phyloP scores from a whole-genome alignment of 2,888 invertebrate genomes.

The Drosophila mayaguana region DNA sequence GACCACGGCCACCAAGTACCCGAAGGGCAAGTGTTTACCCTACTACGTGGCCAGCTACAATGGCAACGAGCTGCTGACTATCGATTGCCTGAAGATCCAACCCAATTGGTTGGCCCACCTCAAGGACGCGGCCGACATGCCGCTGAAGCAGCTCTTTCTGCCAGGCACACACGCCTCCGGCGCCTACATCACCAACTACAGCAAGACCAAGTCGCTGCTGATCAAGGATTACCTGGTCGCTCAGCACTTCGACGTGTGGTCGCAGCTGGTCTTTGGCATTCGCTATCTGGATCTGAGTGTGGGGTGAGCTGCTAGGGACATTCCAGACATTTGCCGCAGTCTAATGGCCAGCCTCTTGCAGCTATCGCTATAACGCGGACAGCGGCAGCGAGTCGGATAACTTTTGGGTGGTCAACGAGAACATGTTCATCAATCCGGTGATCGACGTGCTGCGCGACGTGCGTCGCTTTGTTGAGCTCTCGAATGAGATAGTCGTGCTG shows the following conservation, averaged over 20 bases:
- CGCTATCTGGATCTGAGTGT: conserved; percentile 93
- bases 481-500: conserved; percentile 91
- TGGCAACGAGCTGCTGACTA: conserved; percentile 87
- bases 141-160: conserved; percentile 82
- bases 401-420: conserved; percentile 84
- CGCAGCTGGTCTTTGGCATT: conserved; percentile 93
- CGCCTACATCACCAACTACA: conserved; percentile 84
- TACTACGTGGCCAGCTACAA: conserved; percentile 90
- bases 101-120: conserved; percentile 94
- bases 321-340: background rate
- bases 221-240: conserved; percentile 85
- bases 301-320: conserved; percentile 87
- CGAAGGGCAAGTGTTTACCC: conserved; percentile 88
- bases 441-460: conserved; percentile 89
- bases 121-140: conserved; percentile 71
- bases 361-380: conserved; percentile 63
- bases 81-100: conserved; percentile 91
- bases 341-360: conserved; percentile 14
- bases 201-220: conserved; percentile 72
- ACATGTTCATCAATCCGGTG: conserved; percentile 87
- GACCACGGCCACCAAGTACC: conserved; percentile 62
- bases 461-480: conserved; percentile 88
- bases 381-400: conserved; percentile 64
- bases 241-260: conserved; percentile 93
- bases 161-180: conserved; percentile 88